phyloP scores from a whole-genome alignment of 2,888 invertebrate species.

The Pasiphila rectangulata region DNA sequence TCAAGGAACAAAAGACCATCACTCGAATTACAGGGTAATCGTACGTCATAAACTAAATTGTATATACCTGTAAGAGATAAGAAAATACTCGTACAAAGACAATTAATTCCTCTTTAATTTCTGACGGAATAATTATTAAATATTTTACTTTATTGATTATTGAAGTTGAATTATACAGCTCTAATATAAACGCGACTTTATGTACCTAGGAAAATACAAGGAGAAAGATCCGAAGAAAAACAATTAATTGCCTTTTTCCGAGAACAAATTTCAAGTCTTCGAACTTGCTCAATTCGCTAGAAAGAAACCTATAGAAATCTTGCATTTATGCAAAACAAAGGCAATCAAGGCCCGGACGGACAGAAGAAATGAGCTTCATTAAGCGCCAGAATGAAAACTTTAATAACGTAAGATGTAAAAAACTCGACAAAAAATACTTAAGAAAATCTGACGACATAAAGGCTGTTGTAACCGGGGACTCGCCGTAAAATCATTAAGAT shows the following conservation, averaged over 20 bases:
- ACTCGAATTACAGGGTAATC: background rate
- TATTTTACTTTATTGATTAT: no score
- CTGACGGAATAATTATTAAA: no score
- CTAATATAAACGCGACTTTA: slow-evolving; percentile 5
- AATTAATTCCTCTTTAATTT: background rate
- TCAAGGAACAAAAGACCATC: background rate
- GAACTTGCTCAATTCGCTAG: slow-evolving; percentile 70
- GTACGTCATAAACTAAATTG: background rate
- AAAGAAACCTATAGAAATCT: slow-evolving; percentile 78
- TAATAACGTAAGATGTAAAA: slow-evolving; percentile 82
- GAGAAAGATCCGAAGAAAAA: slow-evolving; percentile 45
- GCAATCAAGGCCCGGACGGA: slow-evolving; percentile 79
- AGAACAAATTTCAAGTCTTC: slow-evolving; percentile 68
- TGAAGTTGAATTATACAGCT: background rate
- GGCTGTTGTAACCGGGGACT: slow-evolving; percentile 80
- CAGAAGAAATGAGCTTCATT: slow-evolving; percentile 82
- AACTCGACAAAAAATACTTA: slow-evolving; percentile 79
- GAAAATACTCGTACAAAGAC: no score
- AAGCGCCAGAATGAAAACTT: slow-evolving; percentile 80
- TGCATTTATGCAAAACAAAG: slow-evolving; percentile 81
- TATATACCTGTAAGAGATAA: no score
- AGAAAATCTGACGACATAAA: slow-evolving; percentile 82
- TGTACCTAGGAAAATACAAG: slow-evolving; percentile 21
- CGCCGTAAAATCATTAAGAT: slow-evolving; percentile 82
- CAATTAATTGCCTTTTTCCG: slow-evolving; percentile 63